phyloP scores from a whole-genome alignment of 2,888 invertebrate species.

The Cybosia mesomella region DNA sequence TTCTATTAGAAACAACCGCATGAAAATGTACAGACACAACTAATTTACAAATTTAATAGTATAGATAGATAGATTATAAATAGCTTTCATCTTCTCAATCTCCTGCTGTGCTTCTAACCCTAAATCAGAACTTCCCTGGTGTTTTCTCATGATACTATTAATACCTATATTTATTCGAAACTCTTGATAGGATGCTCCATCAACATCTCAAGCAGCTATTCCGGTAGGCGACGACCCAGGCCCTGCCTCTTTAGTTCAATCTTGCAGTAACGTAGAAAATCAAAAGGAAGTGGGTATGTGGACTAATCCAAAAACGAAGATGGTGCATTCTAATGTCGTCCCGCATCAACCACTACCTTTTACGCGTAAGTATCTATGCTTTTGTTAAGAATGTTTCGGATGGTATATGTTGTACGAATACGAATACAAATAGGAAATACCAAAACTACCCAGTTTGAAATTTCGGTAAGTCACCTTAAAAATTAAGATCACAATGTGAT shows the following conservation, averaged over 20 bases:
- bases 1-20: too few relatives aligned
- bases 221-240: conserved; percentile 74
- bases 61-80: too few relatives aligned
- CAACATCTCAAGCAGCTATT: conserved; percentile 72
- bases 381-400: too few relatives aligned
- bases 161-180: neutral
- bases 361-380: conserved; percentile 70
- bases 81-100: too few relatives aligned
- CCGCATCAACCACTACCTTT: conserved; percentile 81
- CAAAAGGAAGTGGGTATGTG: conserved; percentile 84
- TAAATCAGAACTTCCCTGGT: too few relatives aligned
- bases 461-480: too few relatives aligned
- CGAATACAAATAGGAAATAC: too few relatives aligned
- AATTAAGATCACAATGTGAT: too few relatives aligned
- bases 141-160: neutral
- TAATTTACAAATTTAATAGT: too few relatives aligned
- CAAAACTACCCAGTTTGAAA: too few relatives aligned
- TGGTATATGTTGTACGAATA: neutral
- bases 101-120: too few relatives aligned
- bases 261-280: conserved; percentile 79
- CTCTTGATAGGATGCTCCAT: conserved; percentile 76
- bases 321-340: conserved; percentile 80
- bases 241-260: conserved; percentile 78
- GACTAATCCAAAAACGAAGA: conserved; percentile 84
- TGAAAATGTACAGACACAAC: too few relatives aligned